Evolutionary conservation across 2,888 invertebrate genomes (phyloP), one percentile per base, ranked within the genome.

Genomic region (Tiliacea citrago): DNA sequence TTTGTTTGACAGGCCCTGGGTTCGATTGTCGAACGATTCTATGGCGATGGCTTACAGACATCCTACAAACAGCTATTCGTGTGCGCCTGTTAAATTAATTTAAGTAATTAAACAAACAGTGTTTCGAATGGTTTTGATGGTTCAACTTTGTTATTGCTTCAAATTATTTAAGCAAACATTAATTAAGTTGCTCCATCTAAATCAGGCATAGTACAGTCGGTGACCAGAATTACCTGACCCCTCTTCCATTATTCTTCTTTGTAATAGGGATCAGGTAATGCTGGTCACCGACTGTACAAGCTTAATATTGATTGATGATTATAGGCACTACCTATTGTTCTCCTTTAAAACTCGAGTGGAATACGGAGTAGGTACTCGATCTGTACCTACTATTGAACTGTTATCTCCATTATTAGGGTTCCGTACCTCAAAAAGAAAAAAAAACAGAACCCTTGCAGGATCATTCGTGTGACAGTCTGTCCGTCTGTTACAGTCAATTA

Each of bases 101-200:
- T n/a, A 6, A 18, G 42, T 51, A 21, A 51, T 49, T 13, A 24
- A 58, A 24, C 45, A 47, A 68, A 68, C 35, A 67, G 24, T 42
- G 35, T 24, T 39, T 60, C 5, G 3, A 53, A 78, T 29, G 53
- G 60, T 78, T 78, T 78, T 47, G 18, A 51, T 29, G 10, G 39
- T 60, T 47, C 16, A 21, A 69, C 29, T 75, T 75, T 53, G n/a
- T 78, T 69, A 60, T 47, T 53, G 60, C 29, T 58, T n/a, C 53
- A 68, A 68, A 78, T 53, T 69, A 60, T 77, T 77, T 42, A 42
- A 55, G 35, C 42, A 79, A 55, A 55, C 21, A 42, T 61, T 42
- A 70, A 79, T 71, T 79, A 21, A 39, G 18, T 70, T 61, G 39
- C 10, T 61, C 8, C 21, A 65, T 35, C 29, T 29, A 65, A 49